Base-by-base conservation (phyloP, 1,140 invertebrate genomes). In the Danaus melanippus region DNA sequence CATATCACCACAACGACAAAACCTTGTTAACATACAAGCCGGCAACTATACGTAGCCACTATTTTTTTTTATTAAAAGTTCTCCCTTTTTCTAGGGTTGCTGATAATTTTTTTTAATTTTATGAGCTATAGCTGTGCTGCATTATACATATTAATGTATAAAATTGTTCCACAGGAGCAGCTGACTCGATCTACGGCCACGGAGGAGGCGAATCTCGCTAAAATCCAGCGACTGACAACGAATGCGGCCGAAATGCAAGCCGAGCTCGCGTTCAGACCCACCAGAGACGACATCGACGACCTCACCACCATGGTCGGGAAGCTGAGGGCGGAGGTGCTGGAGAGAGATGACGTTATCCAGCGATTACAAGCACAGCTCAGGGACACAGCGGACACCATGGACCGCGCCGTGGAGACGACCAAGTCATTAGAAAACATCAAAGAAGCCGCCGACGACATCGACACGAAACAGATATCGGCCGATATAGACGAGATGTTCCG, bases 401-500 rank as follows among this genome's bases (percentile, higher is more conserved):
- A 84, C 58, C 74, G 75, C 32, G 66, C 66, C 44, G 57, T 79
- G 47, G 78, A 69, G 12, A 84, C 80, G 32, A 61, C 64, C 1
- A 49, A 42, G n/a, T 67, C 69, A 1, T 54, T 70, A 9, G 76
- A 79, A 12, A 66, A 78, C 43, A 50, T 74, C 45, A 50, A 49
- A 42, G n/a, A 45, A 53, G 15, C 46, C 48, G 58, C 69, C 42
- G 69, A 67, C 10, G 54, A 47, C 46, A 63, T 76, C 46, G 81
- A 82, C 59, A 44, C 76, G 40, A 70, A 64, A 11, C 74, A 81
- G 50, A 77, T 80, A 10, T 75, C 75, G 15, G 74, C 72, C 9
- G 76, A 84, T 43, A 83, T 84, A 55, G 76, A 82, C 58, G 82
- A 83, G 51, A 79, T 86, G 70, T 86, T 86, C 79, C 71, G 71